Conservation (phyloP, 1,140 invertebrate species). For the Metopolophium dirhodum region DNA sequence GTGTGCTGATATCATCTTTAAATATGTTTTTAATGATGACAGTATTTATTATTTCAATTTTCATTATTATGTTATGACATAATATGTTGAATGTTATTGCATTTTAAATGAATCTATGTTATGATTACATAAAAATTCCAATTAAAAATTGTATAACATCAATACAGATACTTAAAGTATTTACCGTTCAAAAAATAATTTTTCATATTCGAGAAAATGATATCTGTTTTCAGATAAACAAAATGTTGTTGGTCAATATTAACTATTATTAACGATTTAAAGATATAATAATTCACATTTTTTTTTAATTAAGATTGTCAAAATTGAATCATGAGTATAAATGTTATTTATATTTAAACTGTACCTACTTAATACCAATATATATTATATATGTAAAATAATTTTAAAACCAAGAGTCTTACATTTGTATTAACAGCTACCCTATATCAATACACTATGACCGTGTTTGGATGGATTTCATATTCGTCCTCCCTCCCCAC, state of each 20-base stretch:
- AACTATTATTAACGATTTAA: background rate
- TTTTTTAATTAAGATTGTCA: background rate
- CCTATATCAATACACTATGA: background rate
- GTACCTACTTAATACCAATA: background rate
- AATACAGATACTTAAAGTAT: background rate
- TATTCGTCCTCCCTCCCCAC: too few species aligned
- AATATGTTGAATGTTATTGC: background rate
- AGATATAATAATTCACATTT: background rate
- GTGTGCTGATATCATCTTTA: background rate
- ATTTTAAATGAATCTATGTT: background rate
- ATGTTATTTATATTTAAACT: background rate
- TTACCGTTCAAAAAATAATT: background rate
- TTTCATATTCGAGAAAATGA: background rate
- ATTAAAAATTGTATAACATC: background rate
- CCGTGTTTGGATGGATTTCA: background rate
- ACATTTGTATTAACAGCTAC: background rate
- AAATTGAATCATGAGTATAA: background rate
- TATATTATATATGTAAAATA: too few species aligned
- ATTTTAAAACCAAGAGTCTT: too few species aligned
- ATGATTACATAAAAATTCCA: background rate
- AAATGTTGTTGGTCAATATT: background rate
- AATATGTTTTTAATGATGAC: background rate
- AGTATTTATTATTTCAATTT: background rate
- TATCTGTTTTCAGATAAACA: background rate
- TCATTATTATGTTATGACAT: background rate